Evolutionary conservation across 1,140 invertebrate species (phyloP), one percentile per base, ranked within the genome.

Genomic region (Antheraea mylitta): DNA sequence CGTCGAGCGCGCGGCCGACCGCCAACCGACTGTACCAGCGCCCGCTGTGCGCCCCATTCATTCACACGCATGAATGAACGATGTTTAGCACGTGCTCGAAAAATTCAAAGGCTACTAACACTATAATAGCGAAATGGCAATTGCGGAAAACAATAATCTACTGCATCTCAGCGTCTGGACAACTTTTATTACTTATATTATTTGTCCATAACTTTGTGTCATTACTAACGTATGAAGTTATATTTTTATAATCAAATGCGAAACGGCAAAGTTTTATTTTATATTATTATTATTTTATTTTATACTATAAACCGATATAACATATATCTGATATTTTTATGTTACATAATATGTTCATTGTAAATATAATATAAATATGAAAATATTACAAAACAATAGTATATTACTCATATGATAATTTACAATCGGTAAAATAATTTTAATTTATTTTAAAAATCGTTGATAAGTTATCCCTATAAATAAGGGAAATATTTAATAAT

Each of bases 31-130:
- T 90, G 82, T 81, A 82, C 79, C 79, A 80, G 72, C 67, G 61
- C 62, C 59, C 48, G 53, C 66, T 64, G 64, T 70, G 71, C 76
- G 76, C 72, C 61, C 74, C 87, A 89, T 90, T 89, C 84, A 88
- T 80, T 86, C 78, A 65, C 71, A 73, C 78, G 80, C 80, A 87
- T 90, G 80, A 90, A 90, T 89, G 85, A 84, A 80, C 74, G 75
- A 81, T 70, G 73, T 69, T 71, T 69, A 79, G 71, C 81, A 84
- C 85, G 85, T 87, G 86, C 69, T 76, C 82, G 74, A 83, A 89
- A 77, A 90, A 66, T 61, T 85, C 79, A 86, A 87, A 85, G 77
- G 69, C 58, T 74, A 69, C 68, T 67, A 72, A 53, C 64, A 64
- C 64, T 68, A 42, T 7, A 42, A 42, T 42, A 69, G 38, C 66